Conservation (phyloP, 2,888 invertebrate species). For the Pandemis cinnamomeana region DNA sequence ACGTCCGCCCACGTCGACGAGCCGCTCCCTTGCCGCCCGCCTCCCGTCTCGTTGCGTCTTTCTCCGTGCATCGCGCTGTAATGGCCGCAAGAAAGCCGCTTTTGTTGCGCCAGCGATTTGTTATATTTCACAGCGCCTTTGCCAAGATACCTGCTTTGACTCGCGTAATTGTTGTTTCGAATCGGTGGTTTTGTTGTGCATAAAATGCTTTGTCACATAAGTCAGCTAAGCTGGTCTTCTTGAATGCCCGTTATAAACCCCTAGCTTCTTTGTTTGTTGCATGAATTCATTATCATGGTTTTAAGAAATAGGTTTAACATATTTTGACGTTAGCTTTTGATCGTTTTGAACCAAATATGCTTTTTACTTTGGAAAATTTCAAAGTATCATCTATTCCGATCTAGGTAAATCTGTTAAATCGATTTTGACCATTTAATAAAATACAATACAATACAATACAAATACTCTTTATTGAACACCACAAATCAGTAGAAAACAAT, state of each 20-base stretch:
- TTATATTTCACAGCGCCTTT: conserved; percentile 80
- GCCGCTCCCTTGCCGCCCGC: conserved; percentile 26
- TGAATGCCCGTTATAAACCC: conserved; percentile 57
- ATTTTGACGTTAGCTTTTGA: conserved; percentile 26
- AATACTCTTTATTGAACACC: too few relatives aligned
- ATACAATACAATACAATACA: too few relatives aligned
- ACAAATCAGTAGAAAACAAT: too few relatives aligned
- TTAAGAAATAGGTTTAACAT: conserved; percentile 39
- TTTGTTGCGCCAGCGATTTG: conserved; percentile 81
- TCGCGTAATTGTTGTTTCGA: conserved; percentile 82
- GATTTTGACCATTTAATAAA: too few relatives aligned
- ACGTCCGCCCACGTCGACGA: conserved; percentile 49
- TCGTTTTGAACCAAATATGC: too few relatives aligned
- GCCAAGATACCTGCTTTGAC: conserved; percentile 79
- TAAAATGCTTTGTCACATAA: conserved; percentile 82
- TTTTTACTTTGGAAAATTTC: too few relatives aligned
- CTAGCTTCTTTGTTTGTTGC: conserved; percentile 71
- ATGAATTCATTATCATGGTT: conserved; percentile 65
- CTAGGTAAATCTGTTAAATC: too few relatives aligned
- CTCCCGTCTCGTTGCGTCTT: conserved; percentile 48
- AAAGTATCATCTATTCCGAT: too few relatives aligned
- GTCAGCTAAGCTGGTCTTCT: conserved; percentile 73
- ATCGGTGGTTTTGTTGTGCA: conserved; percentile 78
- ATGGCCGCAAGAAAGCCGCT: conserved; percentile 83
- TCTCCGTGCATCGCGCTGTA: conserved; percentile 73